phyloP scores from a whole-genome alignment of 1,140 invertebrate genomes.

The Brachionus angularis region DNA sequence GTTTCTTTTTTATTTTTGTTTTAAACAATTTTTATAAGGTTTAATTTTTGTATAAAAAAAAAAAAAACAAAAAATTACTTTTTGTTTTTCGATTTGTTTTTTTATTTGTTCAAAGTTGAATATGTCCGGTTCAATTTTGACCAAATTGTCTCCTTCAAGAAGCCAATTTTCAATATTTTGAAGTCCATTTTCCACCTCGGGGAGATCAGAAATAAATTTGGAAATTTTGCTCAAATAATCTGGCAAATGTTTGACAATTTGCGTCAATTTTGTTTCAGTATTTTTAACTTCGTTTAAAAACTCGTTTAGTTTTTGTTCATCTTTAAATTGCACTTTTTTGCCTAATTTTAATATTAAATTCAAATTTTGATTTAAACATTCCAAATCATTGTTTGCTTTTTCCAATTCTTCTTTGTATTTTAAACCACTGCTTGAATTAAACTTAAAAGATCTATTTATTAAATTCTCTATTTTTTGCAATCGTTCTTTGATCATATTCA shows the following conservation, averaged over 20 bases:
- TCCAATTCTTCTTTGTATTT: constrained; percentile 27
- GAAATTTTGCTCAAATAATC: background rate
- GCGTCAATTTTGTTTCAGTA: constrained; percentile 4
- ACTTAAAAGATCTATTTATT: constrained; percentile 9
- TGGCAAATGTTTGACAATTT: background rate
- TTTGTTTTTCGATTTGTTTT: constrained; percentile 36
- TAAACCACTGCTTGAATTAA: background rate
- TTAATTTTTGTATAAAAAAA: no score
- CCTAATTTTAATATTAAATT: constrained; percentile 19
- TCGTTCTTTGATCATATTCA: constrained; percentile 33
- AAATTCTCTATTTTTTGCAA: constrained; percentile 19
- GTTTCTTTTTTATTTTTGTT: constrained; percentile 13
- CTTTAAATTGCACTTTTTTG: background rate
- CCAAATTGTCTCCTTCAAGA: constrained; percentile 19
- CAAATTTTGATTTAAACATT: constrained; percentile 31
- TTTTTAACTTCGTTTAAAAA: background rate
- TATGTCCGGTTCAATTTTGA: constrained; percentile 21
- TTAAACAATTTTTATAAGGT: no score
- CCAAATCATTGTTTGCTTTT: constrained; percentile 9
- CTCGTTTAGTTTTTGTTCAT: constrained; percentile 2
- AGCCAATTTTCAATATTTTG: constrained; percentile 29
- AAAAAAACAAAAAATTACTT: constrained; percentile 27
- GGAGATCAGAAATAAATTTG: background rate
- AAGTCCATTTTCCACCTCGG: background rate
- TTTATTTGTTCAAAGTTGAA: constrained; percentile 38